A percentile compares a stretch with the other conserved stretches of the same genome.
These are phyloP conservation scores for Willisornis vidua DNA, from an alignment of 2,113 vertebrate genomes.

Conservation along the genomic window DNA sequence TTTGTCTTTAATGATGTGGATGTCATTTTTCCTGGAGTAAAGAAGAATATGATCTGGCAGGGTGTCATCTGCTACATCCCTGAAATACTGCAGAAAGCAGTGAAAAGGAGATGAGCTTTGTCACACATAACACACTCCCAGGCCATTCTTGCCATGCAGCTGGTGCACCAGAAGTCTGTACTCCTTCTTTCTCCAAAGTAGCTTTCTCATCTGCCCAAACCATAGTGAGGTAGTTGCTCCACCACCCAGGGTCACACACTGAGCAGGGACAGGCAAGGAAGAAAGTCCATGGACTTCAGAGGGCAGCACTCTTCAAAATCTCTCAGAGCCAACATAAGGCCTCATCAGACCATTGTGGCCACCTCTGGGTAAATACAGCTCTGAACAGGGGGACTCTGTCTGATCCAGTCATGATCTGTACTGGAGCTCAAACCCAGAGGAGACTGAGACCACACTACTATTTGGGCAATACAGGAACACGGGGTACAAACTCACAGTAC, in stretches of 20 bases:
- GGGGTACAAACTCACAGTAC: rapidly evolving
- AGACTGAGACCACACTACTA: neutral
- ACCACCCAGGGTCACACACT: neutral
- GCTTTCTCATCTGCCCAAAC: neutral
- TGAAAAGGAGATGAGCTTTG: neutral
- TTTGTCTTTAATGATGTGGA: neutral
- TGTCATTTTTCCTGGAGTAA: neutral
- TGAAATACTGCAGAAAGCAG: neutral
- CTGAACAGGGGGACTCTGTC: neutral
- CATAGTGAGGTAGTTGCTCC: rapidly evolving
- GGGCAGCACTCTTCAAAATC: neutral
- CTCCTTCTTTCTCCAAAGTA: neutral
- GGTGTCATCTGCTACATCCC: neutral
- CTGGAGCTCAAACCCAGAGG: neutral
- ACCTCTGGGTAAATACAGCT: neutral
- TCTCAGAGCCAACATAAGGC: rapidly evolving
- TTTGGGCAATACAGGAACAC: neutral
- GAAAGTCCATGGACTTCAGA: neutral
- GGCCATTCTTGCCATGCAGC: neutral
- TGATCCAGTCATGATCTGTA: neutral
- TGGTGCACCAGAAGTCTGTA: neutral
- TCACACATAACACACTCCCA: neutral
- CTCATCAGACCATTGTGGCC: neutral
- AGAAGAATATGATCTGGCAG: neutral
- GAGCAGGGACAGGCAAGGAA: neutral